Percentiles rank a stretch among this genome's conserved stretches.
These are phyloP conservation scores for Isaurus tuberculatus DNA, from an alignment of 92 coral and sea anemone genomes.

Conservation along the genomic window DNA sequence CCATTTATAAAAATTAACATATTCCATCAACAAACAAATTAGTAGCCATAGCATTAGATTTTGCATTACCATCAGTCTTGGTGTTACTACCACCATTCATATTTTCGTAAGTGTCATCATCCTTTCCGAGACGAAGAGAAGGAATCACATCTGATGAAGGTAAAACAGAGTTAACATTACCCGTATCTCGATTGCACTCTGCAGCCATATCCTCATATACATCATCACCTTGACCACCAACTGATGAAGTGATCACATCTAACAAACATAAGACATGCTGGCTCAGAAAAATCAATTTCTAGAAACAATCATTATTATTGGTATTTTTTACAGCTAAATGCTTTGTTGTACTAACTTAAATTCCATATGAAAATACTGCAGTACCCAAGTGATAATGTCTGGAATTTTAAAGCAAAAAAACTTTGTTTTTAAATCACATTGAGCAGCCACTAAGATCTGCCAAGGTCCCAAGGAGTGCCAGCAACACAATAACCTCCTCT, in stretches of 20 bases:
- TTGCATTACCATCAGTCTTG: slow-evolving; percentile 33
- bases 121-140: slow-evolving; percentile 44
- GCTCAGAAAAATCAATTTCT: background rate
- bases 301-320: too few species aligned
- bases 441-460: too few species aligned
- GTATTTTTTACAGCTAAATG: too few species aligned
- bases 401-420: too few species aligned
- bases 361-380: too few species aligned
- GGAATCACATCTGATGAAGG: slow-evolving; percentile 62
- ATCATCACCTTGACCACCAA: slow-evolving; percentile 53
- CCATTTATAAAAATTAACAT: too few species aligned
- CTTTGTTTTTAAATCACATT: too few species aligned
- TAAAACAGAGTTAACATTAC: slow-evolving; percentile 44
- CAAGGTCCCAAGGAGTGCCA: too few species aligned
- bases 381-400: too few species aligned
- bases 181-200: slow-evolving; percentile 17
- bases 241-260: slow-evolving; percentile 65
- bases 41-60: slow-evolving; percentile 32
- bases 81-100: slow-evolving; percentile 67
- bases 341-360: too few species aligned
- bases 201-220: slow-evolving; percentile 77
- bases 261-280: slow-evolving; percentile 15
- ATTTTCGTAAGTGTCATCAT: slow-evolving; percentile 71
- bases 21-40: too few species aligned
- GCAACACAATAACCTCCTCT: too few species aligned